Evolutionary conservation across 2,888 invertebrate genomes (phyloP), one percentile per base, ranked within the genome.

Genomic region (Pyralis farinalis): DNA sequence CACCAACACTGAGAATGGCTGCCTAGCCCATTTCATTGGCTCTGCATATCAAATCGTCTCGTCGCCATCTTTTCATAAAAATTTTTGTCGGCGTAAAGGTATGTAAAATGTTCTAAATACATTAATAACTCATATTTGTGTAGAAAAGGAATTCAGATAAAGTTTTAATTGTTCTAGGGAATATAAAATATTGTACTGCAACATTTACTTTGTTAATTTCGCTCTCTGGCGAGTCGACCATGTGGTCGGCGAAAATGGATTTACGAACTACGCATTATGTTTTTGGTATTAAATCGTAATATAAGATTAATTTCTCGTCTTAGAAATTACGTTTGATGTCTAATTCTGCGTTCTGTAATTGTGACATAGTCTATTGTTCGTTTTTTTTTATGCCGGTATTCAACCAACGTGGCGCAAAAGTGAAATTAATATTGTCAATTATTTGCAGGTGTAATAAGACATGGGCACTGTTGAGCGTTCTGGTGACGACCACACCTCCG

Each of bases 381-480:
- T 46, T 58, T 51, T 33, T 50, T 56, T 44, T 53, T 40, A 44
- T 46, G 66, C 75, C 79, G 75, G 77, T 67, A 58, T 49, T 49
- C 50, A 58, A 65, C 63, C 78, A 85, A 86, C 86, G 86, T 86
- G 85, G 86, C 82, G 78, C 64, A 67, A 75, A 73, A 55, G 43
- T n/a, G 47, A 47, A 44, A 43, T 43, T 46, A 38, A 37, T 63
- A 49, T 61, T 51, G 38, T 46, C 51, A 42, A 20, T 57, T 51
- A 66, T 66, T n/a, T 73, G 72, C 62, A 83, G 83, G 60, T 75
- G 81, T 86, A 76, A 63, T 53, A 51, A 49, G 76, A 55, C 72
- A 93, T 93, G 93, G 91, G 92, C 80, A 90, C 92, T 58, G 92
- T 93, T 58, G 93, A 93, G 68, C 92, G 91, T 56, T 90, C 91